Evolutionary conservation across 2,113 vertebrate genomes (phyloP).

Genomic region (Channa argus): DNA sequence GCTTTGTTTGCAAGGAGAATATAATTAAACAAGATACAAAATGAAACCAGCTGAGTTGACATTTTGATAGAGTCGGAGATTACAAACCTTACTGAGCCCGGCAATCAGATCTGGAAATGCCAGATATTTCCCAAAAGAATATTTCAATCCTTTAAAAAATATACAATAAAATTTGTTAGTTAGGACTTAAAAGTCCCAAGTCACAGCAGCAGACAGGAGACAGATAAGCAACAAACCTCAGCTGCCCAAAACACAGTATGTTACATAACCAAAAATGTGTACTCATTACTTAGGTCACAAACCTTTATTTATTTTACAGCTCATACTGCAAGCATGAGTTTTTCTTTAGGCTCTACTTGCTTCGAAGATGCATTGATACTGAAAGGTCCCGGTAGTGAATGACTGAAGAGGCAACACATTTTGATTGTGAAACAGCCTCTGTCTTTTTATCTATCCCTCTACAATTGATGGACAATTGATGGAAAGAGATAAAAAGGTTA

Average conservation of each 20-base stretch:
- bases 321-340: conserved; percentile 8
- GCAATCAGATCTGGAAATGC: not conserved
- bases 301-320: conserved; percentile 20
- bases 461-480: no score
- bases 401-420: conserved; percentile 2
- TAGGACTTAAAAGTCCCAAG: no score
- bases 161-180: no score
- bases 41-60: not conserved
- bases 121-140: not conserved
- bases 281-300: conserved; percentile 7
- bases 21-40: not conserved
- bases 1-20: not conserved
- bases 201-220: not conserved
- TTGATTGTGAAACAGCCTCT: not conserved
- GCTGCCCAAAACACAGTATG: not conserved
- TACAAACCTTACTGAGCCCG: no score
- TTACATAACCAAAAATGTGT: conserved; percentile 16
- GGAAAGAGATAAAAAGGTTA: not conserved
- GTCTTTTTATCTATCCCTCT: not conserved
- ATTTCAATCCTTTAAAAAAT: no score
- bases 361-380: not conserved
- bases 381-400: conserved; percentile 2
- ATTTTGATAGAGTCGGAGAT: not conserved
- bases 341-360: conserved; percentile 2
- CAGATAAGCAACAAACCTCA: not conserved